These are phyloP conservation scores for Rotaria sp. DNA, from an alignment of 2,888 invertebrate species.

Conservation along the genomic window DNA sequence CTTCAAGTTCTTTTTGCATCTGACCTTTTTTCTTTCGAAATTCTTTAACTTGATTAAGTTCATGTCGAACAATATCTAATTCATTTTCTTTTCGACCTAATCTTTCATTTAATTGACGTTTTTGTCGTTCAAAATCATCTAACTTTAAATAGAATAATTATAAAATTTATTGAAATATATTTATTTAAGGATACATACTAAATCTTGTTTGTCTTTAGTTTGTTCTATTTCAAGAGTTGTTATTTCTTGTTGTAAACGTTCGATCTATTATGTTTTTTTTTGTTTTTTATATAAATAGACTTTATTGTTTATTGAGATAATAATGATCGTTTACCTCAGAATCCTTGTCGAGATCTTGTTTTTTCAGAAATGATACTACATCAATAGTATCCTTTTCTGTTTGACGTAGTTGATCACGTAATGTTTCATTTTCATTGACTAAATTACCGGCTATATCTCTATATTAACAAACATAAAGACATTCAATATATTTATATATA, in stretches of 20 bases:
- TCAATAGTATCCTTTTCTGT: conserved; percentile 55
- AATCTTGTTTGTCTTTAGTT: background rate
- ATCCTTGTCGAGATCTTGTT: conserved; percentile 53
- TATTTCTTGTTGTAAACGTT: background rate
- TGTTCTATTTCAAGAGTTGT: background rate
- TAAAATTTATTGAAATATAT: background rate
- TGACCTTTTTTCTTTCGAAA: conserved; percentile 52
- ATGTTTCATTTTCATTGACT: conserved; percentile 52
- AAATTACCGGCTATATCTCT: conserved; percentile 52
- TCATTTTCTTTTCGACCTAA: conserved; percentile 50
- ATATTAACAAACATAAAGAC: background rate
- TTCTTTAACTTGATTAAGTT: conserved; percentile 54
- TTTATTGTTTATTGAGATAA: background rate
- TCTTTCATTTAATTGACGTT: conserved; percentile 50
- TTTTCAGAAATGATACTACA: conserved; percentile 53
- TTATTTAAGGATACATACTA: background rate
- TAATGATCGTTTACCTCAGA: conserved; percentile 45
- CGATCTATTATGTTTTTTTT: background rate
- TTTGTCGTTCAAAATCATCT: conserved; percentile 51
- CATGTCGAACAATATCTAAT: conserved; percentile 52
- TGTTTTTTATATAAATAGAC: background rate
- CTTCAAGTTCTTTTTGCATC: conserved; percentile 55
- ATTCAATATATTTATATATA: background rate
- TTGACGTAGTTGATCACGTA: conserved; percentile 50
- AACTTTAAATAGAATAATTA: conserved; percentile 41